phyloP scores from a whole-genome alignment of 2,888 invertebrate genomes.

The Drosophila quinaria region DNA sequence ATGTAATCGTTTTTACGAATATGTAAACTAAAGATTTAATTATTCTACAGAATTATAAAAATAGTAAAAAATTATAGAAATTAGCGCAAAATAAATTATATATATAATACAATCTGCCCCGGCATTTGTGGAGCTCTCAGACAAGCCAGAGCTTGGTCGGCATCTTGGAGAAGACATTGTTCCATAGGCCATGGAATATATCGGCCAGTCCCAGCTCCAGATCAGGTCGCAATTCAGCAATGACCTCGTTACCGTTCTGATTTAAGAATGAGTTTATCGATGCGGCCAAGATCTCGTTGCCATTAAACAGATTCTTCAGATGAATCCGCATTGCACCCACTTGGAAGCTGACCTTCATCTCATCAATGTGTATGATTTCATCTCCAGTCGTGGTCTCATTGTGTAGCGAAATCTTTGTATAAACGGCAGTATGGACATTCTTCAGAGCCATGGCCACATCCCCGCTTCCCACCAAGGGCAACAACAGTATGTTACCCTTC shows the following conservation, averaged over 20 bases:
- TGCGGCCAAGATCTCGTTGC: constrained; percentile 88
- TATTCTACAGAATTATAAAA: constrained; percentile 24
- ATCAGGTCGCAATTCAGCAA: constrained; percentile 87
- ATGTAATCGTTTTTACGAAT: background rate
- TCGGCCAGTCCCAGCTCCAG: constrained; percentile 87
- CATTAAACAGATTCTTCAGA: constrained; percentile 88
- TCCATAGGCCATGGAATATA: constrained; percentile 87
- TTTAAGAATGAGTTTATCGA: constrained; percentile 88
- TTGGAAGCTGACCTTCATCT: constrained; percentile 87
- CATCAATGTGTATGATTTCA: constrained; percentile 86
- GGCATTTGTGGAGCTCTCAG: constrained; percentile 50
- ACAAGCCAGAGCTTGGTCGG: constrained; percentile 87
- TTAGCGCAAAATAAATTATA: constrained; percentile 65
- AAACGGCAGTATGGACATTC: constrained; percentile 87
- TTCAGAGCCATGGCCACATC: constrained; percentile 87
- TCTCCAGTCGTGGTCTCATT: constrained; percentile 84
- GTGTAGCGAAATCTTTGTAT: constrained; percentile 86
- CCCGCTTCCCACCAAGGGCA: constrained; percentile 88
- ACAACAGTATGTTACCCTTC: constrained; percentile 87
- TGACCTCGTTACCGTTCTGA: constrained; percentile 88
- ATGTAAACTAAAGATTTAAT: constrained; percentile 39
- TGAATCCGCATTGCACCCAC: constrained; percentile 87
- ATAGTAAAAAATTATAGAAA: constrained; percentile 22
- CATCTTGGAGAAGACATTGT: constrained; percentile 87
- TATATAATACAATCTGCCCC: constrained; percentile 43